Conservation (phyloP, 2,888 invertebrate species). For the Euplagia quadripunctaria region DNA sequence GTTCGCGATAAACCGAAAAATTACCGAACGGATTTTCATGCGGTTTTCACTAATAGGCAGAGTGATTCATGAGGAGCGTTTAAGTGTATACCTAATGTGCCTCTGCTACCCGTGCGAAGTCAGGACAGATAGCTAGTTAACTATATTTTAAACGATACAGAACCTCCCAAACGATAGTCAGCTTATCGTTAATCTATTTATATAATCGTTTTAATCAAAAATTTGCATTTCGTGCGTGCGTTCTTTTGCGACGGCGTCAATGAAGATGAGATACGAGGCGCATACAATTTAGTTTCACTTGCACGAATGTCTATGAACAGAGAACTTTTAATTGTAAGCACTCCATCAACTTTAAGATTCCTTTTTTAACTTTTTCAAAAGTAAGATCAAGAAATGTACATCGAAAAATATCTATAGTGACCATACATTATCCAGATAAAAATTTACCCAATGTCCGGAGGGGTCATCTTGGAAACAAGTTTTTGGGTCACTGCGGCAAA, state of each 20-base stretch:
- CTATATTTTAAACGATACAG: background rate
- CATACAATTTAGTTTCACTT: background rate
- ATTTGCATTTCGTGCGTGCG: background rate
- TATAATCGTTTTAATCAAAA: background rate
- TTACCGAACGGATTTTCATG: too few species aligned
- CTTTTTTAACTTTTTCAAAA: background rate
- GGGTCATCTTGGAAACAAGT: background rate
- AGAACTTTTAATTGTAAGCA: background rate
- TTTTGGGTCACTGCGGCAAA: slow-evolving; percentile 23
- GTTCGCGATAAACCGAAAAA: too few species aligned
- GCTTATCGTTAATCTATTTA: too few species aligned
- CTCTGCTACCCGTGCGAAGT: too few species aligned
- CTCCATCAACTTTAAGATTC: background rate
- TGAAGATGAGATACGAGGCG: background rate
- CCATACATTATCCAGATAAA: slow-evolving; percentile 6
- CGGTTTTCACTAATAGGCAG: too few species aligned
- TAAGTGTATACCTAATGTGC: too few species aligned
- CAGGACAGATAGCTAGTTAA: too few species aligned
- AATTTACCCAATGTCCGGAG: slow-evolving; percentile 18
- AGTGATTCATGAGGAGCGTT: too few species aligned
- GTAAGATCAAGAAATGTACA: background rate
- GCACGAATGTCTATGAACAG: background rate
- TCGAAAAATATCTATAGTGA: background rate
- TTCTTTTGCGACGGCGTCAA: background rate
- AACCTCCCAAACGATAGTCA: too few species aligned